Conservation (phyloP, 2,797 vertebrate species). For the Eidolon dupreanum region DNA sequence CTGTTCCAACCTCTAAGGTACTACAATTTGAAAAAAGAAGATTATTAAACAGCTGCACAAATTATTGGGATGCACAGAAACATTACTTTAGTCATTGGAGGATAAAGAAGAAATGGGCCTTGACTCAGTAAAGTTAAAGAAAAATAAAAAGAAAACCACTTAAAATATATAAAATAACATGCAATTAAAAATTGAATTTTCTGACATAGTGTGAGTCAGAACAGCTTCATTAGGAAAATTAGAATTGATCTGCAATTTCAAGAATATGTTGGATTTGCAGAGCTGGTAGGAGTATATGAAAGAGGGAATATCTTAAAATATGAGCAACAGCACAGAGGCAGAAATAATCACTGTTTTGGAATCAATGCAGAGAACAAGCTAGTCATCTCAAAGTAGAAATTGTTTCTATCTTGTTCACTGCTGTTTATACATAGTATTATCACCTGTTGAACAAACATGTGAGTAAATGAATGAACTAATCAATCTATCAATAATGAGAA, state of each 20-base stretch:
- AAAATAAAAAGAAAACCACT: neutral
- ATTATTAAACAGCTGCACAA: neutral
- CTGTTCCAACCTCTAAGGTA: neutral
- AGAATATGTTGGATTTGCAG: neutral
- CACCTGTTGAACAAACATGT: neutral
- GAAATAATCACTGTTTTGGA: neutral
- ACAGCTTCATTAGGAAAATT: neutral
- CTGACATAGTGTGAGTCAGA: neutral
- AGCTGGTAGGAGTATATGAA: neutral
- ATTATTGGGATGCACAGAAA: neutral
- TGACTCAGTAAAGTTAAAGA: neutral
- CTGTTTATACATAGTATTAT: neutral
- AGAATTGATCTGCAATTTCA: constrained; percentile 6
- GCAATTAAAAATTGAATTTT: constrained; percentile 47
- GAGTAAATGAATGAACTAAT: neutral
- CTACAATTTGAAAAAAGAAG: neutral
- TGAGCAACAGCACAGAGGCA: neutral
- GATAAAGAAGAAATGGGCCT: neutral
- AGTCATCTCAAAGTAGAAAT: neutral
- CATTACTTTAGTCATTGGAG: neutral
- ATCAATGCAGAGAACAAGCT: neutral
- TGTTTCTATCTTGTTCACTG: neutral
- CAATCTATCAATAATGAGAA: neutral
- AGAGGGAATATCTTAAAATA: neutral
- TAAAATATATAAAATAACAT: neutral